Evolutionary conservation across 2,888 invertebrate genomes (phyloP).

Genomic region (Oscheius sp.): DNA sequence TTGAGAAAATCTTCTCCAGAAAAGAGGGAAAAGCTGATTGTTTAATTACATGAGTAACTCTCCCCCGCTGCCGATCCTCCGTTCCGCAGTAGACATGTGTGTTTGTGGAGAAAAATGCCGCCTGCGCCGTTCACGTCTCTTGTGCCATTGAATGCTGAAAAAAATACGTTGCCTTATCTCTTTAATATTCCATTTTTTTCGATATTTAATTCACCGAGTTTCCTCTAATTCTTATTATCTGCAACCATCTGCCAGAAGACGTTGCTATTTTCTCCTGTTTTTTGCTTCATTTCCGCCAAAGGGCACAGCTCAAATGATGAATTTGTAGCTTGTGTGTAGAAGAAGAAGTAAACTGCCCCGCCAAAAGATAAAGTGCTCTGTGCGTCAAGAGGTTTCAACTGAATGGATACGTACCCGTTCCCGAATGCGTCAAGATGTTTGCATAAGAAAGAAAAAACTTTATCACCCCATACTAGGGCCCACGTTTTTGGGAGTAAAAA

Average conservation of each 20-base stretch:
- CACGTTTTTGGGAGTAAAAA: constrained; percentile 6
- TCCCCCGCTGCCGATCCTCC: constrained; percentile 20
- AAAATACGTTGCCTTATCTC: constrained; percentile 10
- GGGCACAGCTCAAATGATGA: background rate
- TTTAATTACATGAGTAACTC: constrained; percentile 29
- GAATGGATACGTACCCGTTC: too few species aligned
- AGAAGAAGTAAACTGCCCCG: background rate
- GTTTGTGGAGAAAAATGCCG: constrained; percentile 31
- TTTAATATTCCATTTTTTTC: background rate
- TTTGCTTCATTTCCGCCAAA: background rate
- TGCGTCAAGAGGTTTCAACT: background rate
- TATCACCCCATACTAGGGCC: constrained; percentile 7
- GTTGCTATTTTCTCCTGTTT: background rate
- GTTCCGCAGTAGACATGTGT: constrained; percentile 31
- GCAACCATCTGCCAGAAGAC: background rate
- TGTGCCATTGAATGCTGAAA: constrained; percentile 25
- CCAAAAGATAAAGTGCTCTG: background rate
- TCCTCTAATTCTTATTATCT: too few species aligned
- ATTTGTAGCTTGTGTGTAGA: too few species aligned
- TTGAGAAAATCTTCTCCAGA: background rate
- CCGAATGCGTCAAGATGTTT: too few species aligned
- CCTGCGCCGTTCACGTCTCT: constrained; percentile 31
- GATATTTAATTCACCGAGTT: background rate
- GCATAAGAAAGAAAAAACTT: background rate
- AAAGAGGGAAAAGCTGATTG: background rate